Evolutionary conservation across 2,113 vertebrate species (phyloP).

Genomic region (Sebastes schlegelii): DNA sequence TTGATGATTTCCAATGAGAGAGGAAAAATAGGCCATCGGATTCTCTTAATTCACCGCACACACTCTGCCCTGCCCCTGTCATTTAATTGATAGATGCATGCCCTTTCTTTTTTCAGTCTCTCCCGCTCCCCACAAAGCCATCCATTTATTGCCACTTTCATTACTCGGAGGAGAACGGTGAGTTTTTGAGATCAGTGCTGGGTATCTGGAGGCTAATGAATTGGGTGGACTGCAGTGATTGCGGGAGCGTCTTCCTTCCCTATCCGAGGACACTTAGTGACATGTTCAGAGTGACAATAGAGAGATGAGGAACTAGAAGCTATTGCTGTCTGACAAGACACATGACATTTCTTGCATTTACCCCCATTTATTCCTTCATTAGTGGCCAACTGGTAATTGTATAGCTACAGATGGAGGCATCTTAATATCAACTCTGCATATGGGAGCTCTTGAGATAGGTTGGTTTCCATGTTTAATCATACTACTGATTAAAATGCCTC

Average conservation of each 20-base stretch:
- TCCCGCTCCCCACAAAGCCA: slow-evolving; percentile 46
- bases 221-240: slow-evolving; percentile 59
- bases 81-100: slow-evolving; percentile 73
- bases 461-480: slow-evolving; percentile 39
- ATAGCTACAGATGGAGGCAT: slow-evolving; percentile 10
- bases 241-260: slow-evolving; percentile 48
- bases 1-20: slow-evolving; percentile 75
- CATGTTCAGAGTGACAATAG: slow-evolving; percentile 47
- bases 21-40: slow-evolving; percentile 66
- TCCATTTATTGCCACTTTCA: slow-evolving; percentile 73
- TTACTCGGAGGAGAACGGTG: slow-evolving; percentile 58
- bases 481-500: slow-evolving; percentile 44
- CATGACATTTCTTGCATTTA: slow-evolving; percentile 32
- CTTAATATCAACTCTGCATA: slow-evolving; percentile 2
- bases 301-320: slow-evolving; percentile 51
- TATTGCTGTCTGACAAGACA: slow-evolving; percentile 26
- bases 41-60: slow-evolving; percentile 72
- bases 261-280: slow-evolving; percentile 44
- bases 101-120: slow-evolving; percentile 29
- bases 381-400: slow-evolving; percentile 26
- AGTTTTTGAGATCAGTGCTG: slow-evolving; percentile 60
- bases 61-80: slow-evolving; percentile 57
- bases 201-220: slow-evolving; percentile 66
- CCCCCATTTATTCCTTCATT: slow-evolving; percentile 6
- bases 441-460: slow-evolving; percentile 23